Evolutionary conservation across 1,140 invertebrate species (phyloP), one percentile per base, ranked within the genome.

Genomic region (Pectinophora gossypiella): DNA sequence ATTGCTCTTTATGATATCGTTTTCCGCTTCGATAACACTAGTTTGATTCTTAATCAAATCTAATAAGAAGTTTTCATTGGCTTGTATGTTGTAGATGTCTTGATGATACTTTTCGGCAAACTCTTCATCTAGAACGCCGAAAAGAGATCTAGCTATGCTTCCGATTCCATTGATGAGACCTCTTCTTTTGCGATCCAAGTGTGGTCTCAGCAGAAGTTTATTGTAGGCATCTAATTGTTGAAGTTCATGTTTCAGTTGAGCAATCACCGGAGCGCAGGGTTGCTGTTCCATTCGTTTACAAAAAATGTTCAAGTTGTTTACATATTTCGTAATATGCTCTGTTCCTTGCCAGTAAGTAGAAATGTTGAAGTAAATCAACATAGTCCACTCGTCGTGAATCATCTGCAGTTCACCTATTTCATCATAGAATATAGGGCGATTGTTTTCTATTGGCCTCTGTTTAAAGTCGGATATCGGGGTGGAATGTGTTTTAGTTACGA

Each of bases 101-200:
- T 47, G 23, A 10, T 32, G 6, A 15, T 47, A 47, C 10, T 47
- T 15, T 13, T 47, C 45, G n/a, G 45, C 45, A 32, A 47, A 47
- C 18, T 15, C 12, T 3, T 47, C n/a, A 32, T 47, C 45, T 10
- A 47, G 18, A 16, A 47, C 22, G 3, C 45, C 45, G 12, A 47
- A 47, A 4, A 47, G 1, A 16, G 10, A 27, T n/a, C 27, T 47
- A 4, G 45, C 45, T 9, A 47, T 7, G 18, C 18, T 15, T 22
- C 45, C 45, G 2, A 47, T 16, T 1, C 21, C 21, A 22, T 47
- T 47, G 21, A 47, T 32, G 3, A 32, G 21, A 9, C 45, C 45
- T 27, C 45, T 4, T 13, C 22, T 13, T 22, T 16, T 15, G 1
- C 45, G 45, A 4, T 18, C 45, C 10, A 20, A 13, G 9, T 44